Percentiles rank a stretch among this genome's conserved stretches.
Conservation (phyloP, 2,888 invertebrate genomes). For the Gisinianus flammeolus region DNA sequence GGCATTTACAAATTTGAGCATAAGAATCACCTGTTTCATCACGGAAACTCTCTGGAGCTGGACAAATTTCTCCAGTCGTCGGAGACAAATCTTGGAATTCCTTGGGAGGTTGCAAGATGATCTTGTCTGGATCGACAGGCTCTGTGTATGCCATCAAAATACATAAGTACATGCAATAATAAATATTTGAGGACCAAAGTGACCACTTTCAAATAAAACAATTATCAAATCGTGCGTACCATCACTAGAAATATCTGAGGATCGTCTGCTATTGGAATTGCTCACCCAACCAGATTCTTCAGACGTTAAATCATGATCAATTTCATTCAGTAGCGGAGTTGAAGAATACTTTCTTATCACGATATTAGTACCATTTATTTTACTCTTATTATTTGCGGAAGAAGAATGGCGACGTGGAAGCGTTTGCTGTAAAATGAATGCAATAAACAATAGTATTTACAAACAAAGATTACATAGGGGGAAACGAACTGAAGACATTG, state of each 20-base stretch:
- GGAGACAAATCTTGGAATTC: constrained; percentile 47
- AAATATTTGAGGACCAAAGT: neutral
- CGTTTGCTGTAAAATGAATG: constrained; percentile 34
- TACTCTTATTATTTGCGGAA: constrained; percentile 36
- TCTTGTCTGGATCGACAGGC: constrained; percentile 38
- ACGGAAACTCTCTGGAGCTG: constrained; percentile 48
- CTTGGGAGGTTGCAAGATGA: constrained; percentile 45
- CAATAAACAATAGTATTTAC: neutral
- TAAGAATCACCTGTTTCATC: too few species aligned
- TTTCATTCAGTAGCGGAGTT: constrained; percentile 44
- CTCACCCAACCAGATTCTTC: constrained; percentile 90
- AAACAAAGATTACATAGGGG: too few species aligned
- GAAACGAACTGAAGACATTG: too few species aligned
- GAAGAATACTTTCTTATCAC: constrained; percentile 48
- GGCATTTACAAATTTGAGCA: too few species aligned
- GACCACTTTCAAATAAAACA: neutral
- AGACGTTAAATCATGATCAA: constrained; percentile 62
- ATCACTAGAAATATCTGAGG: constrained; percentile 64
- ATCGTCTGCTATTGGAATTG: constrained; percentile 67
- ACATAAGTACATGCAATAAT: neutral
- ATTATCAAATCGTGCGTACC: constrained; percentile 16
- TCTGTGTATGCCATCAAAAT: constrained; percentile 14
- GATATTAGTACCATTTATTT: constrained; percentile 33
- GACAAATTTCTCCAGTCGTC: constrained; percentile 30
- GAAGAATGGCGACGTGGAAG: constrained; percentile 46